Percentiles rank a stretch among this genome's conserved stretches.
These are phyloP conservation scores for Spongilla lacustris DNA, from an alignment of 37 sponge, comb jelly and placozoan species.

Conservation along the genomic window DNA sequence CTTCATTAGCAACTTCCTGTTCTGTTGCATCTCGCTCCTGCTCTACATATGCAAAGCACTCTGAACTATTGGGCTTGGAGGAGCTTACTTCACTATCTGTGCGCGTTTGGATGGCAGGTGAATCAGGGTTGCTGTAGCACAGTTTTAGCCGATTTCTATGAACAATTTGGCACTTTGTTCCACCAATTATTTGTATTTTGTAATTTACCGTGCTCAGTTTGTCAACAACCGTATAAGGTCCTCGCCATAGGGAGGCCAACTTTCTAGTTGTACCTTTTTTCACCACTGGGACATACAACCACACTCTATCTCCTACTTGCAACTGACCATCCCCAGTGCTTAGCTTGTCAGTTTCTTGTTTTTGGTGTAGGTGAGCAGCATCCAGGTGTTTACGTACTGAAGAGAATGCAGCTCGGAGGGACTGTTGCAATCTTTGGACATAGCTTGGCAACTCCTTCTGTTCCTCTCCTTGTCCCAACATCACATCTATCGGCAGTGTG, in stretches of 20 bases:
- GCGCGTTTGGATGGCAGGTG: no score
- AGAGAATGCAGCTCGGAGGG: background rate
- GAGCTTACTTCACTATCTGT: no score
- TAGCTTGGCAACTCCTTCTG: slow-evolving; percentile 10
- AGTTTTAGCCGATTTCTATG: slow-evolving; percentile 37
- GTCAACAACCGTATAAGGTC: slow-evolving; percentile 44
- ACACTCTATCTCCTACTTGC: slow-evolving; percentile 34
- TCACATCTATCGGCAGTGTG: slow-evolving; percentile 32
- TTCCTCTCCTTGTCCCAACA: slow-evolving; percentile 19
- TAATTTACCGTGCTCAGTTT: background rate
- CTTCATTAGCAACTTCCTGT: no score
- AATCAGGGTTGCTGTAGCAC: slow-evolving; percentile 5
- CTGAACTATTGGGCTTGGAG: no score
- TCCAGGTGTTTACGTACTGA: background rate
- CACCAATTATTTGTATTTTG: slow-evolving; percentile 16
- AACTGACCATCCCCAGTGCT: background rate
- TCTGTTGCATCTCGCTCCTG: no score
- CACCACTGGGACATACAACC: slow-evolving; percentile 43
- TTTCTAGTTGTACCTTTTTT: slow-evolving; percentile 38
- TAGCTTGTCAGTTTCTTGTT: slow-evolving; percentile 9
- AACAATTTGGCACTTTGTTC: slow-evolving; percentile 1
- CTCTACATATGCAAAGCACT: no score
- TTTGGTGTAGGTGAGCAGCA: background rate
- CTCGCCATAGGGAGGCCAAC: slow-evolving; percentile 35
- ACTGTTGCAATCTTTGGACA: slow-evolving; percentile 16